Conservation (phyloP, 2,797 vertebrate species). For the Malacoraja senta region DNA sequence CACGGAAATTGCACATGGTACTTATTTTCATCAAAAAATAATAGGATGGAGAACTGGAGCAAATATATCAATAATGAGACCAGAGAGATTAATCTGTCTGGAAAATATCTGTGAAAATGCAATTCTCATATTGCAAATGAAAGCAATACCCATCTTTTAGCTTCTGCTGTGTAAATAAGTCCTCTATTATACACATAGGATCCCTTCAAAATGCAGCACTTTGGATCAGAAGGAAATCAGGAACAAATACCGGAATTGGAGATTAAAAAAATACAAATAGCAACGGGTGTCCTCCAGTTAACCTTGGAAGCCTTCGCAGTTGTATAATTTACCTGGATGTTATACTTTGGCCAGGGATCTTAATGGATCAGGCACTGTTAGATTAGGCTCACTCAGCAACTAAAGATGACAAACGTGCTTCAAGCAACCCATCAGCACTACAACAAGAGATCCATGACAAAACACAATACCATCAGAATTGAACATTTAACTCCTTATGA, state of each 20-base stretch:
- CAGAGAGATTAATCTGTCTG: background rate
- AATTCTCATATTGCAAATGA: background rate
- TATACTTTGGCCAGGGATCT: background rate
- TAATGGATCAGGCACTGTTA: too few species aligned
- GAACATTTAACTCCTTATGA: background rate
- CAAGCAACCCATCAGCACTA: too few species aligned
- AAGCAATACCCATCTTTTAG: background rate
- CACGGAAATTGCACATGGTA: background rate
- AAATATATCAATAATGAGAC: background rate
- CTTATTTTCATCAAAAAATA: background rate
- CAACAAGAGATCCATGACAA: background rate
- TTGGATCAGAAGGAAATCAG: background rate
- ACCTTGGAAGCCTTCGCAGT: background rate
- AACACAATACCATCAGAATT: background rate
- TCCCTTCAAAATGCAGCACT: background rate
- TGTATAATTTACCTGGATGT: background rate
- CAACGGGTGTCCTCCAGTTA: background rate
- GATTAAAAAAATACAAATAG: background rate
- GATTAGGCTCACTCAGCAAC: background rate
- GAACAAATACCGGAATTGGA: background rate
- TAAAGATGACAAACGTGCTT: background rate
- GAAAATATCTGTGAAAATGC: background rate
- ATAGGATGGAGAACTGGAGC: background rate
- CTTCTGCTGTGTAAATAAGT: background rate
- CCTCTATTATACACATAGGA: background rate